phyloP scores from a whole-genome alignment of 2,888 invertebrate species.

The Drosophila atripex region DNA sequence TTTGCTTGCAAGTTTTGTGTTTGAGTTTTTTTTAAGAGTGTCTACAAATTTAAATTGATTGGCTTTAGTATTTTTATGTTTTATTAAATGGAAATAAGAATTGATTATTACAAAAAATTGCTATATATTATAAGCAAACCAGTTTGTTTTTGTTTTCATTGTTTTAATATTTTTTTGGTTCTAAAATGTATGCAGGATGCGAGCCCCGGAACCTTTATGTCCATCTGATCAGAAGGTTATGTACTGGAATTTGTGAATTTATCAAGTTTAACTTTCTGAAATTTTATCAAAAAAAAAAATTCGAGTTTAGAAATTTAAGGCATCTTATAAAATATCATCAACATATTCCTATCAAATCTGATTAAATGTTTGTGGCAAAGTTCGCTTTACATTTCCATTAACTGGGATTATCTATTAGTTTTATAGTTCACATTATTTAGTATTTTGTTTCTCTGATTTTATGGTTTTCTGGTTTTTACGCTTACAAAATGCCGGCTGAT shows the following conservation, averaged over 20 bases:
- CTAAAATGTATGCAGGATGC: conserved; percentile 19
- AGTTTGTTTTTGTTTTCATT: conserved; percentile 6
- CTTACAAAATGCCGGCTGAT: conserved; percentile 43
- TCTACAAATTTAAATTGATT: conserved; percentile 61
- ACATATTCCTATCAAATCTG: conserved; percentile 38
- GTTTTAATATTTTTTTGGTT: conserved; percentile 3
- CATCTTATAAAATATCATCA: conserved; percentile 31
- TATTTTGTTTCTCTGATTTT: conserved; percentile 5
- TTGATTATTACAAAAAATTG: conserved; percentile 30
- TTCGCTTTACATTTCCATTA: conserved; percentile 23
- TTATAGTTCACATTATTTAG: conserved; percentile 14
- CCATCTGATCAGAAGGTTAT: conserved; percentile 25
- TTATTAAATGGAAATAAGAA: conserved; percentile 37
- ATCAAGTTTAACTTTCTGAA: conserved; percentile 19
- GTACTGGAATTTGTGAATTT: conserved; percentile 35
- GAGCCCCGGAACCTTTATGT: conserved; percentile 10
- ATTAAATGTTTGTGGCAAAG: conserved; percentile 26
- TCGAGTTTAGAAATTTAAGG: conserved; percentile 32
- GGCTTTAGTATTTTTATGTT: conserved; percentile 23
- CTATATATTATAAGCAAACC: conserved; percentile 36
- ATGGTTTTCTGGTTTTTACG: conserved; percentile 17
- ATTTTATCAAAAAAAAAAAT: conserved; percentile 15
- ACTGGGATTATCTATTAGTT: conserved; percentile 39
- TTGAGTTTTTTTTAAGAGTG: conserved; percentile 37
- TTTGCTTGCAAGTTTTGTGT: conserved; percentile 32